phyloP scores from a whole-genome alignment of 2,888 invertebrate species.

The Peribatodes rhomboidaria region DNA sequence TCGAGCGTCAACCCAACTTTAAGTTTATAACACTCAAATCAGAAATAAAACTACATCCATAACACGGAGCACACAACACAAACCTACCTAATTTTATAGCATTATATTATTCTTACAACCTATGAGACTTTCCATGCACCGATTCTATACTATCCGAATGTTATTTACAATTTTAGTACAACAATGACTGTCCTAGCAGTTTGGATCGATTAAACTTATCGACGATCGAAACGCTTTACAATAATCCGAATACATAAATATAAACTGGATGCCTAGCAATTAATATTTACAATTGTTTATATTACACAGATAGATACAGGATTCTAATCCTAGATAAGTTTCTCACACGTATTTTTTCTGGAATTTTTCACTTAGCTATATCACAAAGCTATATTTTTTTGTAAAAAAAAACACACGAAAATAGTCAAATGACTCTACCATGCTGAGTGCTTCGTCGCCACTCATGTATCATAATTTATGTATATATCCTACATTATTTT shows the following conservation, averaged over 20 bases:
- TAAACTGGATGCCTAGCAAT: slow-evolving; percentile 53
- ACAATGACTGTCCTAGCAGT: slow-evolving; percentile 51
- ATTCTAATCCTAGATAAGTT: slow-evolving; percentile 47
- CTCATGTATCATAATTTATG: slow-evolving; percentile 23
- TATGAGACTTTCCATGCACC: slow-evolving; percentile 71
- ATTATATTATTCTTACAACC: slow-evolving; percentile 45
- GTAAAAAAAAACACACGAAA: slow-evolving; percentile 68
- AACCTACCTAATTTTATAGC: slow-evolving; percentile 33
- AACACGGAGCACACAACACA: slow-evolving; percentile 31
- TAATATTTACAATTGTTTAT: slow-evolving; percentile 61
- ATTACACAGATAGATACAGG: slow-evolving; percentile 35
- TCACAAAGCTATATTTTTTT: slow-evolving; percentile 75
- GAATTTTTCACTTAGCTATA: slow-evolving; percentile 66
- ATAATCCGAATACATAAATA: slow-evolving; percentile 63
- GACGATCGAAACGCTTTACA: slow-evolving; percentile 60
- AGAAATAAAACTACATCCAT: slow-evolving; percentile 30
- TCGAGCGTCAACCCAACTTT: slow-evolving; percentile 34
- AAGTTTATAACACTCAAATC: slow-evolving; percentile 28
- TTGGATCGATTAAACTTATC: slow-evolving; percentile 66
- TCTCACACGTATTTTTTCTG: slow-evolving; percentile 51
- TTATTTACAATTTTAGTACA: slow-evolving; percentile 51
- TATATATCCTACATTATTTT: slow-evolving; percentile 35
- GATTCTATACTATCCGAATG: slow-evolving; percentile 56
- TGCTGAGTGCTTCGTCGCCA: slow-evolving; percentile 47
- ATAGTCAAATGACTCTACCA: slow-evolving; percentile 66